Evolutionary conservation across 2,797 vertebrate species (phyloP).

Genomic region (Galaxias olidus): DNA sequence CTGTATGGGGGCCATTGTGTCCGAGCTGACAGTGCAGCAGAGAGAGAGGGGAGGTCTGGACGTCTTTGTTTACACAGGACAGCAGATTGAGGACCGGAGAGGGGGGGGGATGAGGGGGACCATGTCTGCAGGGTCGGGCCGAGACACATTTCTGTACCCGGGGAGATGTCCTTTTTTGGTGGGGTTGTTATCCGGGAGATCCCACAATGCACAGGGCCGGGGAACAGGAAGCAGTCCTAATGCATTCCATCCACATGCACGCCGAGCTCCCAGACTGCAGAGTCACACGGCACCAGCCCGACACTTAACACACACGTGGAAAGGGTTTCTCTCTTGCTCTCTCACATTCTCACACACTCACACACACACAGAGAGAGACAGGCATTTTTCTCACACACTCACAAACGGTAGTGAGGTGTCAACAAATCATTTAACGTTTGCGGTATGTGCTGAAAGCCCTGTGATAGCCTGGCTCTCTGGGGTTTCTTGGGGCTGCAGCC

Average conservation of each 20-base stretch:
- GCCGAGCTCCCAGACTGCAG: too few relatives aligned
- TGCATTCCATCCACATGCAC: too few relatives aligned
- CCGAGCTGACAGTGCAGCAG: neutral
- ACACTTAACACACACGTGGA: too few relatives aligned
- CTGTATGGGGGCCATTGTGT: too few relatives aligned
- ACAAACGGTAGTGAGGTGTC: neutral
- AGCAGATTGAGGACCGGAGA: neutral
- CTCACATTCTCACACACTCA: neutral
- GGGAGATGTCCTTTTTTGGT: slow-evolving; percentile 27
- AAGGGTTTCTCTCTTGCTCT: too few relatives aligned
- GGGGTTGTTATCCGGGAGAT: slow-evolving; percentile 50
- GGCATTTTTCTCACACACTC: neutral
- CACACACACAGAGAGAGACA: slow-evolving; percentile 2
- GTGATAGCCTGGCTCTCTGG: neutral
- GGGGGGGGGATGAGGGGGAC: neutral
- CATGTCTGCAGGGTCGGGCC: slow-evolving; percentile 8
- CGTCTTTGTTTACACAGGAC: neutral
- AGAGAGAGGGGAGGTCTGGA: neutral
- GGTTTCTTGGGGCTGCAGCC: neutral
- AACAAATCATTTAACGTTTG: neutral
- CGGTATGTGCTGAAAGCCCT: neutral
- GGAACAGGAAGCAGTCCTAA: neutral
- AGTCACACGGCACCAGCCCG: too few relatives aligned
- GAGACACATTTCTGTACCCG: slow-evolving; percentile 27
- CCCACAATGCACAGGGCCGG: slow-evolving; percentile 11